Conservation (phyloP, 2,888 invertebrate species). For the Gandaritis pyraliata region DNA sequence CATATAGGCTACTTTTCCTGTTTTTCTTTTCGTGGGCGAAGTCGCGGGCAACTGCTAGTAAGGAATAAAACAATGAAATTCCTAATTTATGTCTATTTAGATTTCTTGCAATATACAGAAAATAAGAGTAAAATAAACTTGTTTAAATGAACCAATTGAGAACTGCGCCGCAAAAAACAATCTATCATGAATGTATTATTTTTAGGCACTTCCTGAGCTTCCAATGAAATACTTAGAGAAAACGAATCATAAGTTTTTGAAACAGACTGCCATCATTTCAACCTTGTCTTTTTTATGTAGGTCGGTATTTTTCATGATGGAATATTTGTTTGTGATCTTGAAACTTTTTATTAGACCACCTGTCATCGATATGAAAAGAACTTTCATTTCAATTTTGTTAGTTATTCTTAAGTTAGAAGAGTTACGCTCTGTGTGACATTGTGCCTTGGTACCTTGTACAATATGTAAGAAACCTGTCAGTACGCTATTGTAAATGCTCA, state of each 20-base stretch:
- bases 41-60: too few species aligned
- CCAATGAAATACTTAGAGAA: conserved; percentile 36
- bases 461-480: not conserved
- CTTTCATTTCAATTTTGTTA: too few species aligned
- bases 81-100: too few species aligned
- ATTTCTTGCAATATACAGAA: too few species aligned
- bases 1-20: too few species aligned
- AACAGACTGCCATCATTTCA: conserved; percentile 29
- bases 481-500: not conserved
- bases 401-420: too few species aligned
- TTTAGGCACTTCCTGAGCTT: conserved; percentile 26
- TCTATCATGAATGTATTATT: conserved; percentile 28
- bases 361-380: not conserved
- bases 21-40: too few species aligned
- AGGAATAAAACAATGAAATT: too few species aligned
- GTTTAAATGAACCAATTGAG: too few species aligned
- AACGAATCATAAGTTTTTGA: conserved; percentile 39
- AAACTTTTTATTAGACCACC: not conserved
- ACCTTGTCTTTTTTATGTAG: conserved; percentile 39
- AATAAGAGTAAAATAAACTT: too few species aligned
- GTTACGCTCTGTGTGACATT: too few species aligned
- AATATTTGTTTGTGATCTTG: conserved; percentile 15
- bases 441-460: too few species aligned
- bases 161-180: conserved; percentile 10
- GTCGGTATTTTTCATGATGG: conserved; percentile 25